Percentiles rank a stretch among this genome's conserved stretches.
phyloP scores from a whole-genome alignment of 2,888 invertebrate species.

The Globia sparganii region DNA sequence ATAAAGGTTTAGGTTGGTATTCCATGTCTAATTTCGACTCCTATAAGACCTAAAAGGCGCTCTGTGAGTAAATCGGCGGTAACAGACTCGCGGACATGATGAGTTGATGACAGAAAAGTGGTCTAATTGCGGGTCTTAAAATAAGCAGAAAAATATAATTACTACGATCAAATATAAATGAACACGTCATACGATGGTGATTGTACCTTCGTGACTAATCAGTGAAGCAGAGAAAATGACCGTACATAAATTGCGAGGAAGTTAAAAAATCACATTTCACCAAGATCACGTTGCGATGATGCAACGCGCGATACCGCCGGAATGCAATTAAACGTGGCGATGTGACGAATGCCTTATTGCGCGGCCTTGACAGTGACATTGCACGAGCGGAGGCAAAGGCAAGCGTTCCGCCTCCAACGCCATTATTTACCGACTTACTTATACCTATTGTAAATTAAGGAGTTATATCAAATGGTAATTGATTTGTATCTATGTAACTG shows the following conservation, averaged over 20 bases:
- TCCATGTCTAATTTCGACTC: neutral
- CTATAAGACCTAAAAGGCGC: neutral
- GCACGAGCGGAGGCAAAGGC: conserved; percentile 66
- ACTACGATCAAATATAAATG: conserved; percentile 45
- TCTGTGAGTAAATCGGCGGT: neutral
- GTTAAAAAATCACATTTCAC: conserved; percentile 70
- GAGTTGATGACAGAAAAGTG: conserved; percentile 9
- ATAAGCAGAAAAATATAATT: conserved; percentile 16
- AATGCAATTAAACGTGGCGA: conserved; percentile 86
- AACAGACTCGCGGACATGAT: no score
- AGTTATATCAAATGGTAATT: conserved; percentile 23
- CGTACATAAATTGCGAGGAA: conserved; percentile 64
- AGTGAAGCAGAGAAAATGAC: conserved; percentile 67
- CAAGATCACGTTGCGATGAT: conserved; percentile 82
- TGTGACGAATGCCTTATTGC: conserved; percentile 86
- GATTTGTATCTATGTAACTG: neutral
- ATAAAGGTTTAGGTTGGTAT: neutral
- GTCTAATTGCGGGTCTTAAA: neutral
- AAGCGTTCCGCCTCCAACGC: conserved; percentile 56
- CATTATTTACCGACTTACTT: conserved; percentile 56
- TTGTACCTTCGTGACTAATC: conserved; percentile 66
- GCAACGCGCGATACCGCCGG: conserved; percentile 84
- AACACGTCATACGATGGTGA: conserved; percentile 55
- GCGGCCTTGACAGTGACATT: conserved; percentile 88
- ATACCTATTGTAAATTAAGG: conserved; percentile 46